Percentiles rank a stretch among this genome's conserved stretches.
Conservation (phyloP, 1,140 invertebrate genomes). For the Brachionus calyciflorus region DNA sequence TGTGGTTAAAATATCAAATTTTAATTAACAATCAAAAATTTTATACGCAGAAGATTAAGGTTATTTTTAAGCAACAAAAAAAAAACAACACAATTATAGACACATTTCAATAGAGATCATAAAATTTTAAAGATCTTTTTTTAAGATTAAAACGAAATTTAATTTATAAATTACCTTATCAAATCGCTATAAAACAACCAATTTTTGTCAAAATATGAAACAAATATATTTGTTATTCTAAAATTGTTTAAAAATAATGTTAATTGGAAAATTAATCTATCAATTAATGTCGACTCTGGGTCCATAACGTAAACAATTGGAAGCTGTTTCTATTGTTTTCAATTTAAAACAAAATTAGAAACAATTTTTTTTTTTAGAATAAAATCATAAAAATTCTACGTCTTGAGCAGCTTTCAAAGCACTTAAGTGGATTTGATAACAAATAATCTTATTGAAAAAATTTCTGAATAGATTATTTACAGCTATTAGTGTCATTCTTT, state of each 20-base stretch:
- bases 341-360: background rate
- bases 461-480: background rate
- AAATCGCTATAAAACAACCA: no score
- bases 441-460: background rate
- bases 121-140: no score
- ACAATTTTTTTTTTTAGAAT: background rate
- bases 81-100: no score
- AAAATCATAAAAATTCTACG: background rate
- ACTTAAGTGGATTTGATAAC: background rate
- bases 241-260: constrained; percentile 25
- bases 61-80: no score
- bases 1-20: background rate
- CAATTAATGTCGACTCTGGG: background rate
- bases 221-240: background rate
- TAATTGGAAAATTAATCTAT: background rate
- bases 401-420: background rate
- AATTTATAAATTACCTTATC: background rate
- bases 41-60: no score
- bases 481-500: background rate
- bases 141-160: no score
- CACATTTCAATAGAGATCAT: no score
- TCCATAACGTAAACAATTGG: constrained; percentile 7
- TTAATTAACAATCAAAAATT: background rate
- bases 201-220: background rate
- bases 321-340: background rate